phyloP scores from a whole-genome alignment of 2,113 vertebrate genomes.

The Ictalurus punctatus region DNA sequence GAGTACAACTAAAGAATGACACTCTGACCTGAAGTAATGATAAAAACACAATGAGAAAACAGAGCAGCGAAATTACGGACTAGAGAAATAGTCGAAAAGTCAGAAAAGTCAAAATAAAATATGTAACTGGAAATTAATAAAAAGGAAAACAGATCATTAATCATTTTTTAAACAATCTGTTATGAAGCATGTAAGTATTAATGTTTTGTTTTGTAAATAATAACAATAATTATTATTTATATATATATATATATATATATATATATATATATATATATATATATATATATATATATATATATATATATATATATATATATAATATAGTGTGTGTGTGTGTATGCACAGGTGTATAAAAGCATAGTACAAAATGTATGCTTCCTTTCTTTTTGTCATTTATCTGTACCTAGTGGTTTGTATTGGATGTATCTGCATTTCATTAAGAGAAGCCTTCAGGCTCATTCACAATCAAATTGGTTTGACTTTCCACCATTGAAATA shows the following conservation, averaged over 20 bases:
- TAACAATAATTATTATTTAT: not conserved
- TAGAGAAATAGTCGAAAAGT: not conserved
- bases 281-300: not conserved
- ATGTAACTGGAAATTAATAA: not conserved
- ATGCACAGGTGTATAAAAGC: not conserved
- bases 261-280: not conserved
- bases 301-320: not conserved
- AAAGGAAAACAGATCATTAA: not conserved
- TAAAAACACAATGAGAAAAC: not conserved
- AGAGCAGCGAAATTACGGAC: not conserved
- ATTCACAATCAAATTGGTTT: slow-evolving; percentile 56
- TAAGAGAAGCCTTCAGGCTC: slow-evolving; percentile 59
- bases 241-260: not conserved
- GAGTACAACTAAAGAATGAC: not conserved
- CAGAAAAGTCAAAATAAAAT: not conserved
- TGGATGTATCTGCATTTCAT: slow-evolving; percentile 53
- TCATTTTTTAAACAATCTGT: not conserved
- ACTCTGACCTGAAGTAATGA: not conserved
- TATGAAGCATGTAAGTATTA: not conserved
- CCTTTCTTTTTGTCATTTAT: not conserved
- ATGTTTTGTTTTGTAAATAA: not conserved
- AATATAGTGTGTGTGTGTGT: not conserved
- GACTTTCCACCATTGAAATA: slow-evolving; percentile 53
- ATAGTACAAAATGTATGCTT: not conserved
- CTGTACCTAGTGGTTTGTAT: slow-evolving; percentile 9